phyloP scores from a whole-genome alignment of 2,888 invertebrate species.

The Dinocampus coccinellae region DNA sequence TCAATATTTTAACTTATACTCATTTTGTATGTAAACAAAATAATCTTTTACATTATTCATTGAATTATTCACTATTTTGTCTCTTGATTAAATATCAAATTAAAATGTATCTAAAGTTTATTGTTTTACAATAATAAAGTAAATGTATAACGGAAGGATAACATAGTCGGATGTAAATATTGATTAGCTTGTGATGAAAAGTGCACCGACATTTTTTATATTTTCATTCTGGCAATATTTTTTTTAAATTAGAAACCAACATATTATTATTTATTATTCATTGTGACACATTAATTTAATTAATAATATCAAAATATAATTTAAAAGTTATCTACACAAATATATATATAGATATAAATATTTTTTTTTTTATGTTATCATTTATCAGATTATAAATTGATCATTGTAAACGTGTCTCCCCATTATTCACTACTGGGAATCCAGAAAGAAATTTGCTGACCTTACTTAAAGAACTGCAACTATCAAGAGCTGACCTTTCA shows the following conservation, averaged over 20 bases:
- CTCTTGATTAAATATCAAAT: neutral
- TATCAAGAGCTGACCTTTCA: constrained; percentile 38
- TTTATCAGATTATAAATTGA: neutral
- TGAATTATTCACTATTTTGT: neutral
- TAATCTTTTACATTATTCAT: neutral
- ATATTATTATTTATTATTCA: neutral
- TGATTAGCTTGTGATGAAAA: neutral
- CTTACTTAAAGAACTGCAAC: constrained; percentile 20
- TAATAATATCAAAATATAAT: too few relatives aligned
- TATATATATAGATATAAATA: too few relatives aligned
- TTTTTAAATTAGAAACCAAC: neutral
- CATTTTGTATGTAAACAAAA: neutral
- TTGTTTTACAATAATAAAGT: neutral
- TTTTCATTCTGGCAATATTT: neutral
- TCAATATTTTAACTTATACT: neutral
- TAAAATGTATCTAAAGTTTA: neutral
- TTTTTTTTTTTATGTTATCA: neutral
- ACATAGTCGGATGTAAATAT: neutral
- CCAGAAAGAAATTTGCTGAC: constrained; percentile 37
- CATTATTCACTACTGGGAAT: neutral
- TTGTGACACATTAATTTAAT: too few relatives aligned
- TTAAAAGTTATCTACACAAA: too few relatives aligned
- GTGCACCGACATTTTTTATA: neutral
- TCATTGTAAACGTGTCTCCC: neutral
- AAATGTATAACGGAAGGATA: neutral